Base-by-base conservation (phyloP, 2,113 vertebrate genomes). In the Cariama cristata region DNA sequence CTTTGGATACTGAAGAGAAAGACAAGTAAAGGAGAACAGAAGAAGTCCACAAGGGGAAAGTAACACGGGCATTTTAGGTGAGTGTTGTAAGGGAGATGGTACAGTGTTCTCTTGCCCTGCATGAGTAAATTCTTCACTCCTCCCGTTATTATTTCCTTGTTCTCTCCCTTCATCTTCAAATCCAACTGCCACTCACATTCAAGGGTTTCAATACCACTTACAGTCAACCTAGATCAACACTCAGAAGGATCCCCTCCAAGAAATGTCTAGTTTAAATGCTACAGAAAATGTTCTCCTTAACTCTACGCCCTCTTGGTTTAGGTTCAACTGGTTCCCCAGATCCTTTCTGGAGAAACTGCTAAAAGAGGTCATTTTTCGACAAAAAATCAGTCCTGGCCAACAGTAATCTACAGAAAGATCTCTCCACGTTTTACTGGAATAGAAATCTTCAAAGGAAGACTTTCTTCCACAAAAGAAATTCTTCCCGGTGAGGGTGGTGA, bases 271-370 rank as follows among this genome's bases (percentile, higher is more conserved):
- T 60, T 85, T 45, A 73, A 88, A 85, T 1, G 1, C 82, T 56
- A 66, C 42, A 88, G 50, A 63, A 86, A 69, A 12, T 3, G 19
- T 12, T 73, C 4, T 52, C 80, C 90, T 67, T 30, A 88, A 85
- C 66, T 75, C 49, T 27, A 3, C 11, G 13, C 9, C 38, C 40
- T 85, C 77, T 27, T 22, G 14, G 10, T 49, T 75, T 40, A 79
- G 67, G 47, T 83, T 90, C 63, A 81, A 47, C 86, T 73, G 49
- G 12, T 38, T 93, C 45, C 62, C 28, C 77, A 52, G 53, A 18
- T 76, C 81, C 63, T 80, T 94, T 91, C n/a, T 69, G 77, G 91
- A 88, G 52, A 64, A 64, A 83, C 58, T 91, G 73, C 80, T 90
- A 13, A 53, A 75, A 87, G 11, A 86, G 73, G 38, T 72, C 71